Conservation (phyloP, 2,888 invertebrate genomes). For the Melolontha melolontha region DNA sequence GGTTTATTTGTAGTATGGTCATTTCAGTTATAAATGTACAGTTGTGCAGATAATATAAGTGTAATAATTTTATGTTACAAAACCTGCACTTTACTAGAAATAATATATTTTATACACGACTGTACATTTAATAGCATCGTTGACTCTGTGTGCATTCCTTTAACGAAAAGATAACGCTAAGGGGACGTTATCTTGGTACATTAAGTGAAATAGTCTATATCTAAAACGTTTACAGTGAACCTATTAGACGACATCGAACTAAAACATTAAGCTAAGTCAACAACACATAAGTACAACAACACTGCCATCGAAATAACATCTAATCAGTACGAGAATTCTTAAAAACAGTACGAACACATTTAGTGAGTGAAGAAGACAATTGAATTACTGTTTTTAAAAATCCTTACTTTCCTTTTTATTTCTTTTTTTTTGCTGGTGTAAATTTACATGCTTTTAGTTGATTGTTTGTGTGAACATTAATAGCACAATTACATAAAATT, state of each 20-base stretch:
- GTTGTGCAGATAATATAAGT: too few species aligned
- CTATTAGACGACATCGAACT: constrained; percentile 16
- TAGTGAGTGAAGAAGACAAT: neutral
- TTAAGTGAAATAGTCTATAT: neutral
- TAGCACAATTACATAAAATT: too few species aligned
- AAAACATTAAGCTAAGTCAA: constrained; percentile 20
- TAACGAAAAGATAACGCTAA: too few species aligned
- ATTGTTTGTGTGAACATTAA: too few species aligned
- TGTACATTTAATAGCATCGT: neutral
- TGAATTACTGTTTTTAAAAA: neutral
- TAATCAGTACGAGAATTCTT: neutral
- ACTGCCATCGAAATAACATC: constrained; percentile 16
- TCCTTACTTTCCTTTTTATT: too few species aligned
- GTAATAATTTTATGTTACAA: too few species aligned
- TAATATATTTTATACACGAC: neutral
- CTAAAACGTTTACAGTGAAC: constrained; percentile 4
- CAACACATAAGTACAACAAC: constrained; percentile 19
- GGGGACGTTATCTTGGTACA: too few species aligned
- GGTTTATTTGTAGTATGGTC: neutral
- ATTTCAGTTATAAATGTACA: neutral
- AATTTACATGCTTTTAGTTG: too few species aligned
- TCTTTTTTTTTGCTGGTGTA: too few species aligned
- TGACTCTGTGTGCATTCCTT: too few species aligned
- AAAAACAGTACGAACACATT: constrained; percentile 1
- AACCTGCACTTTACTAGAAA: neutral